phyloP scores from a whole-genome alignment of 2,113 vertebrate species.

The Sisor rabdophorus region DNA sequence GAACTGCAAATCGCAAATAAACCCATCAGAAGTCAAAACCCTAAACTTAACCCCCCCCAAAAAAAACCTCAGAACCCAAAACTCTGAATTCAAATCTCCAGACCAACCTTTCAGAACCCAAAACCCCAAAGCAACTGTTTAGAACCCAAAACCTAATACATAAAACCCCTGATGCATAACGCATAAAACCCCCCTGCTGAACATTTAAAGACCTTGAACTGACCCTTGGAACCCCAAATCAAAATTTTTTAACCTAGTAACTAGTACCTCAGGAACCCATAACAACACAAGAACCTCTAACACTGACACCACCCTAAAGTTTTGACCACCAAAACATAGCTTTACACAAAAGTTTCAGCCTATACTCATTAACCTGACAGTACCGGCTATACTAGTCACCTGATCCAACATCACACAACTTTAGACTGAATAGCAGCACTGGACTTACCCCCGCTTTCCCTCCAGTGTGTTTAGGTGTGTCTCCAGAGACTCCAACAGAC shows the following conservation, averaged over 20 bases:
- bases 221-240: too few relatives aligned
- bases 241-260: too few relatives aligned
- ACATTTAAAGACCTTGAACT: too few relatives aligned
- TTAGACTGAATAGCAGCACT: neutral
- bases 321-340: neutral
- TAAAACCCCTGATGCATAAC: neutral
- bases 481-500: conserved; percentile 95
- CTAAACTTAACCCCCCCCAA: neutral
- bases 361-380: neutral
- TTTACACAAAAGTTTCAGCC: too few relatives aligned
- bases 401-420: neutral
- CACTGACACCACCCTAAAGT: neutral
- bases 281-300: neutral
- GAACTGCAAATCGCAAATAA: too few relatives aligned
- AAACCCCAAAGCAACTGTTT: neutral
- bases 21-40: neutral
- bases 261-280: too few relatives aligned
- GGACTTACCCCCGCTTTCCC: conserved; percentile 86
- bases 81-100: neutral
- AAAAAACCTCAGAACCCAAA: neutral
- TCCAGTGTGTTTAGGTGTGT: conserved; percentile 97
- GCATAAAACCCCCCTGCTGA: too few relatives aligned
- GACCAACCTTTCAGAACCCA: too few relatives aligned
- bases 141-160: too few relatives aligned
- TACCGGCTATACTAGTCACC: neutral